Evolutionary conservation across 2,888 invertebrate species (phyloP), one percentile per base, ranked within the genome.

Genomic region (Monoplex corrugatus): DNA sequence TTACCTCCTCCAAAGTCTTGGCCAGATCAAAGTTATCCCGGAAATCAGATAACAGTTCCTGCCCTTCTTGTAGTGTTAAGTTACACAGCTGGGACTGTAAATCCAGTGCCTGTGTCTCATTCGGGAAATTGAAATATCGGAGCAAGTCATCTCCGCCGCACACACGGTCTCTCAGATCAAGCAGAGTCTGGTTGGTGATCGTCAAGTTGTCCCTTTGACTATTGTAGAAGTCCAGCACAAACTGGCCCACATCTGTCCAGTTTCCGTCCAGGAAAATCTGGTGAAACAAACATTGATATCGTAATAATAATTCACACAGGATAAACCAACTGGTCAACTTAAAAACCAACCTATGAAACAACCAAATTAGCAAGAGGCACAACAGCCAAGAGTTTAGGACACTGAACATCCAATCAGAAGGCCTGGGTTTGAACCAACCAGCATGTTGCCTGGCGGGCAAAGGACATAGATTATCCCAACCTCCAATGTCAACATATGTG

Each of bases 51-150:
- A 88, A 89, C 16, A 94, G 90, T 35, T 87, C 72, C n/a, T 89
- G 88, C 10, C 91, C 91, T 84, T 93, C 87, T 2, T 88, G 86
- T 2, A 89, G 38, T 13, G 92, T 92, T 35, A 94, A 88, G 72
- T 91, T 91, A 90, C 94, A 94, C 43, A 94, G 82, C 87, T 94
- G 93, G 5, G 75, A 88, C 87, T 94, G 91, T 16, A 94, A 91
- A 19, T 91, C 80, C 43, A 89, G 89, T 2, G 91, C 92, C 6
- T 91, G 92, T 0, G 91, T 89, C 32, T 90, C 80, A 87, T 92
- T 92, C 5, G 91, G 90, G 87, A 94, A 93, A 40, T 86, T 80
- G 44, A 92, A 89, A 43, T 78, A 90, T n/a, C 86, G 45, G 23
- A 90, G 82, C 68, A 92, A 89, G 57, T 84, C 84, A 28, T 38